These are phyloP conservation scores for Leucoraja erinaceus DNA, from an alignment of 2,113 vertebrate genomes.

Conservation along the genomic window DNA sequence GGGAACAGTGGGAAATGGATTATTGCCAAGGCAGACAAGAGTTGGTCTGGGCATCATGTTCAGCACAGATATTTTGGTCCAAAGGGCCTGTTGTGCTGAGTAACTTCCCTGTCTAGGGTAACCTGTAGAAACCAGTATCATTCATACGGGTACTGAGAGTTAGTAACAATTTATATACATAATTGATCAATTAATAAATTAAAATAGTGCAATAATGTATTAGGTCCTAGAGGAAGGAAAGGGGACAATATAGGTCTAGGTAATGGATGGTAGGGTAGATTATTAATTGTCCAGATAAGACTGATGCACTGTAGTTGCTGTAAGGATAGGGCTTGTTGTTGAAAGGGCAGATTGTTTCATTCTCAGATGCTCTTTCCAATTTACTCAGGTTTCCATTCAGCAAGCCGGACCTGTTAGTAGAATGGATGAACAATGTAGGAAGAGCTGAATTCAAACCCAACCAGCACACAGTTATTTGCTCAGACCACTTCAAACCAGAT, in stretches of 20 bases:
- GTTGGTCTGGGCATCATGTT: no score
- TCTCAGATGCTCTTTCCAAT: neutral
- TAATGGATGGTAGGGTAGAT: neutral
- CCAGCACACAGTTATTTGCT: slow-evolving; percentile 57
- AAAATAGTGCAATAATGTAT: neutral
- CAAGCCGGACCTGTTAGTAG: slow-evolving; percentile 51
- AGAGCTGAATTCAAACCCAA: slow-evolving; percentile 53
- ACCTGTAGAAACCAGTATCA: neutral
- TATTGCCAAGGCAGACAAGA: no score
- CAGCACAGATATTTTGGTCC: no score
- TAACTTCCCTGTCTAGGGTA: neutral
- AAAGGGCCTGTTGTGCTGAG: neutral
- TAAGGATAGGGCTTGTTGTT: neutral
- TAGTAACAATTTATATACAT: neutral
- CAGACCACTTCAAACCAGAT: slow-evolving; percentile 53
- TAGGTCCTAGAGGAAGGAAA: no score
- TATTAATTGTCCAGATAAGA: neutral
- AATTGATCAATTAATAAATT: neutral
- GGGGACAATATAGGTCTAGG: neutral
- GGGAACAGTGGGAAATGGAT: no score
- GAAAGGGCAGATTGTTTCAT: neutral
- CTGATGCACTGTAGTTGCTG: neutral
- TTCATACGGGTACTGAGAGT: neutral
- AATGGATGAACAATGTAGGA: slow-evolving; percentile 57
- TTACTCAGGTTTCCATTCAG: slow-evolving; percentile 53